Percentiles rank a stretch among this genome's conserved stretches.
Conservation (phyloP, 2,888 invertebrate genomes). For the Phyllotreta cruciferae region DNA sequence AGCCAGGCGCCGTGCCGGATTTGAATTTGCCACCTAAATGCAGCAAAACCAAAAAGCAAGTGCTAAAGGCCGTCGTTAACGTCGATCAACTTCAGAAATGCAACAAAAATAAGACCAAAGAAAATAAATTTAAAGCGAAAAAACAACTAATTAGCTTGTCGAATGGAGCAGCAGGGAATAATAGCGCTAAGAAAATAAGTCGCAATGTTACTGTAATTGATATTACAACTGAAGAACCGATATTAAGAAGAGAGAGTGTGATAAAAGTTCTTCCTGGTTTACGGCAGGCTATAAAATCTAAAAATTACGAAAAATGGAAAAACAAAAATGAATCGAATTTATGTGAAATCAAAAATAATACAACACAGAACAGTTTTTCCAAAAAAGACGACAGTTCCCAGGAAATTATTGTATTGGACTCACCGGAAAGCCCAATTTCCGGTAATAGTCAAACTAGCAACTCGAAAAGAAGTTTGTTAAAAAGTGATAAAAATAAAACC, state of each 20-base stretch:
- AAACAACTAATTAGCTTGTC: not conserved
- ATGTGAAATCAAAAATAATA: no score
- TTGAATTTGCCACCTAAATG: slow-evolving; percentile 43
- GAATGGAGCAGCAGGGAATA: slow-evolving; percentile 3
- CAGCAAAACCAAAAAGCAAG: slow-evolving; percentile 22
- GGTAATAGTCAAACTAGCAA: not conserved
- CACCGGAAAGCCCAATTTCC: no score
- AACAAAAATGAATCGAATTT: no score
- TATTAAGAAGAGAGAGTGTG: slow-evolving; percentile 1
- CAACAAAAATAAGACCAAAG: slow-evolving; percentile 9
- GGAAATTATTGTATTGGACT: no score
- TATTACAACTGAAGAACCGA: slow-evolving; percentile 10
- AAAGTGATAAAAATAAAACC: not conserved
- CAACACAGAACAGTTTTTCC: no score
- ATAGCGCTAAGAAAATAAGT: not conserved
- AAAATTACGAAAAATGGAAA: not conserved
- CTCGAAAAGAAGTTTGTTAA: not conserved
- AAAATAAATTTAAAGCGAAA: slow-evolving; percentile 10
- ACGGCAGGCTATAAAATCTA: not conserved
- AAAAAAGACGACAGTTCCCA: no score
- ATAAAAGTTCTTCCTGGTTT: not conserved
- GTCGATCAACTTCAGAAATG: slow-evolving; percentile 15
- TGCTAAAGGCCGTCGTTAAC: slow-evolving; percentile 15
- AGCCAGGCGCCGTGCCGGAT: slow-evolving; percentile 61
- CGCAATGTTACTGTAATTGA: slow-evolving; percentile 11